These are phyloP conservation scores for Chorisops tibialis DNA, from an alignment of 2,888 invertebrate genomes.

Conservation along the genomic window DNA sequence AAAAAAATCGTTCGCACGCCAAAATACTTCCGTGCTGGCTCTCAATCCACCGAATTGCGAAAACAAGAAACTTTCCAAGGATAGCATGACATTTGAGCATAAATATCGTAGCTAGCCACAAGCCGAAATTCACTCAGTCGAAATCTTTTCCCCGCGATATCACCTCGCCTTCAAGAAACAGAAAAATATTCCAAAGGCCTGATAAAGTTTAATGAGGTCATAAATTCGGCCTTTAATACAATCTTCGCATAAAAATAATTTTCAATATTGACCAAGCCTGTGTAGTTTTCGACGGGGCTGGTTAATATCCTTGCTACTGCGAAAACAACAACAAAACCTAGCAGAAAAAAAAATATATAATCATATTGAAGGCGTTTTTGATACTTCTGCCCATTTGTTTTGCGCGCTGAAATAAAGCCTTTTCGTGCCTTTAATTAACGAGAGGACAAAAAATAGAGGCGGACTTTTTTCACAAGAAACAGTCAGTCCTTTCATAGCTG, in stretches of 20 bases:
- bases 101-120: background rate
- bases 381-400: background rate
- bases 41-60: too few relatives aligned
- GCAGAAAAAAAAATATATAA: too few relatives aligned
- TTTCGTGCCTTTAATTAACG: background rate
- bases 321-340: background rate
- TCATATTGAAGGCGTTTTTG: background rate
- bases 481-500: too few relatives aligned
- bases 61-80: too few relatives aligned
- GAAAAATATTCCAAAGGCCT: background rate
- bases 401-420: background rate
- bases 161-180: background rate
- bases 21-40: too few relatives aligned
- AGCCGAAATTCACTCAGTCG: background rate
- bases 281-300: background rate
- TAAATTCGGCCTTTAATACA: background rate
- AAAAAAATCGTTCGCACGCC: too few relatives aligned
- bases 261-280: conserved; percentile 7
- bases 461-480: too few relatives aligned
- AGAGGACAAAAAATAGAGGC: background rate
- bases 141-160: background rate
- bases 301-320: too few relatives aligned
- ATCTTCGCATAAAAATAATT: conserved; percentile 6
- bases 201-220: conserved; percentile 1
- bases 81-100: too few relatives aligned